Evolutionary conservation across 2,797 vertebrate genomes (phyloP).

Genomic region (Sciurus carolinensis): DNA sequence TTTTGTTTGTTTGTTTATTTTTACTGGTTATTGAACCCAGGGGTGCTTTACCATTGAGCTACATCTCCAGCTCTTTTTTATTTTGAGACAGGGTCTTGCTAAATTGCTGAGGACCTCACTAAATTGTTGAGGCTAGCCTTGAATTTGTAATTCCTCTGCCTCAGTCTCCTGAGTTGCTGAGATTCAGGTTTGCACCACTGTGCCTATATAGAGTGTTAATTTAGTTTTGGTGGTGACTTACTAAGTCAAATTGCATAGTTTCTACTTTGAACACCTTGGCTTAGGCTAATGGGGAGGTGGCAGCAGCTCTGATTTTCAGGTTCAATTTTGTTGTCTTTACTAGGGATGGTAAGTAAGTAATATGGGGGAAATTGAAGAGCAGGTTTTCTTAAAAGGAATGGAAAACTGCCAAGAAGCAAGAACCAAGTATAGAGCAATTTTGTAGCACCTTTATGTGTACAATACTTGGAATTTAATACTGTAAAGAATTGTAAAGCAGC

Average conservation of each 20-base stretch:
- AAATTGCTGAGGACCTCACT: background rate
- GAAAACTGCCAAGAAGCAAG: constrained; percentile 39
- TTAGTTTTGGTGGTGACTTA: constrained; percentile 29
- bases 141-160: background rate
- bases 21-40: background rate
- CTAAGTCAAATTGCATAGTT: background rate
- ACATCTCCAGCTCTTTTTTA: background rate
- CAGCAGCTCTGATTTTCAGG: constrained; percentile 47
- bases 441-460: background rate
- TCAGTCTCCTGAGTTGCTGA: background rate
- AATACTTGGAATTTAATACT: constrained; percentile 47
- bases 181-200: background rate
- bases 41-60: background rate
- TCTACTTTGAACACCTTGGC: constrained; percentile 1
- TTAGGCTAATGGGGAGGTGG: constrained; percentile 2
- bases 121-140: background rate
- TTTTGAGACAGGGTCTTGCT: background rate
- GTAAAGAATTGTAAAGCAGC: constrained; percentile 19
- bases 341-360: background rate
- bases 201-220: background rate
- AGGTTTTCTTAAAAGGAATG: constrained; percentile 45
- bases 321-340: constrained; percentile 48
- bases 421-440: background rate
- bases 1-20: background rate
- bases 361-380: background rate